A percentile compares a stretch with the other conserved stretches of the same genome.
Conservation (phyloP, 2,113 vertebrate genomes). For the Acrocephalus kingi region DNA sequence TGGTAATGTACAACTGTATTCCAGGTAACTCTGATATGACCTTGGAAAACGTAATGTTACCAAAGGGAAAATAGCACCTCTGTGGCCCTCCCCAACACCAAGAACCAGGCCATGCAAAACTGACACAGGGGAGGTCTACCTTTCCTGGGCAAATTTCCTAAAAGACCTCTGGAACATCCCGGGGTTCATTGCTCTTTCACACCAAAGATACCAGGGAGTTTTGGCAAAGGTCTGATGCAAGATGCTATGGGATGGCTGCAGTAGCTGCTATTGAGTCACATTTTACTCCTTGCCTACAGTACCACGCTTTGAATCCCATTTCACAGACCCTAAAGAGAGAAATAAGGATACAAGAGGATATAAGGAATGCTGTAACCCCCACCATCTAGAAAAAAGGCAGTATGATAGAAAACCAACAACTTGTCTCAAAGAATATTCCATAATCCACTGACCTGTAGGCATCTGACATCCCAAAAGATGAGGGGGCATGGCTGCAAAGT, state of each 20-base stretch:
- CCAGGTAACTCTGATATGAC: background rate
- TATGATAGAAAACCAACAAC: background rate
- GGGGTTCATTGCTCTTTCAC: background rate
- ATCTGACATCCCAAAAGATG: background rate
- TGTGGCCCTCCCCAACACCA: accelerated
- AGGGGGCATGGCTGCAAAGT: background rate
- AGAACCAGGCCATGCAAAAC: background rate
- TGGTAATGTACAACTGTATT: background rate
- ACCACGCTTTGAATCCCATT: background rate
- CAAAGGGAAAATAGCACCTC: background rate
- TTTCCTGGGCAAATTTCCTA: background rate
- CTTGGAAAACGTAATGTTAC: background rate
- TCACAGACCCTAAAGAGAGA: background rate
- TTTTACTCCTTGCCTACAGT: background rate
- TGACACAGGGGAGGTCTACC: background rate
- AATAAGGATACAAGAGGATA: no score
- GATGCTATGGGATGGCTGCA: background rate
- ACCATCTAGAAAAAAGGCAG: background rate
- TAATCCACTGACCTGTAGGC: background rate
- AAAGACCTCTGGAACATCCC: background rate
- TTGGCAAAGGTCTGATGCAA: background rate
- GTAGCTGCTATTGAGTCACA: background rate
- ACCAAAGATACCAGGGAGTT: background rate
- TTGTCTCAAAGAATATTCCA: background rate
- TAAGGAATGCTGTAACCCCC: background rate